Percentiles rank a stretch among this genome's conserved stretches.
Conservation (phyloP, 2,888 invertebrate species). For the Poecilobothrus nobilitatus region DNA sequence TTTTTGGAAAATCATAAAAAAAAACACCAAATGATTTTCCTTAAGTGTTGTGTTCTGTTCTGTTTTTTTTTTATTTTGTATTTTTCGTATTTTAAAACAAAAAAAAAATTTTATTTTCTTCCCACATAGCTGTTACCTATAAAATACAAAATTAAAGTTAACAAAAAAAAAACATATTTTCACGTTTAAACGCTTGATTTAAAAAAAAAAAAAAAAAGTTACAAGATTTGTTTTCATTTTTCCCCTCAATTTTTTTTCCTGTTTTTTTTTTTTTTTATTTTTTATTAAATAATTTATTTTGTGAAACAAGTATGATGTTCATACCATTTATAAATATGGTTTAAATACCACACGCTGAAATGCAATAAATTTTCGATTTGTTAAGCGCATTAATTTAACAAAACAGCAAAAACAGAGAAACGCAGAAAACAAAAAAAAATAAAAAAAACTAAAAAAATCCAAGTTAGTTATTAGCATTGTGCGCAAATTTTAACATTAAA, state of each 20-base stretch:
- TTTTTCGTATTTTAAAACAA: not conserved
- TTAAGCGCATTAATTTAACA: not conserved
- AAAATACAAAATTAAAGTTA: no score
- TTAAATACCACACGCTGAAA: constrained; percentile 6
- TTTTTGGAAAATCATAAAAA: no score
- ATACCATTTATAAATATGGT: not conserved
- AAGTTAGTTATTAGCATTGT: not conserved
- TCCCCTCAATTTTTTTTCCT: no score
- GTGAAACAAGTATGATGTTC: constrained; percentile 1
- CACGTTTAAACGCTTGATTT: not conserved
- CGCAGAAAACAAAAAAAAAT: not conserved
- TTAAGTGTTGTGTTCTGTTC: no score
- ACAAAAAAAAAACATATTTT: no score
- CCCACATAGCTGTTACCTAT: not conserved
- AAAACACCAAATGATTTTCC: no score
- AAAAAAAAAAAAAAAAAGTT: not conserved
- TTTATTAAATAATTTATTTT: not conserved
- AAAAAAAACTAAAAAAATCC: not conserved
- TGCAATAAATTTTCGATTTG: constrained; percentile 1
- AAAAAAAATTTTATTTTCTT: not conserved
- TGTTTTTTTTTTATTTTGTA: no score
- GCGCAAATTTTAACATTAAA: not conserved
- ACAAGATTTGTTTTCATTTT: not conserved
- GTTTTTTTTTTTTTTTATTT: not conserved
- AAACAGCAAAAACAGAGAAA: not conserved